phyloP scores from a whole-genome alignment of 2,888 invertebrate species.

The Drosophila setosimentum region DNA sequence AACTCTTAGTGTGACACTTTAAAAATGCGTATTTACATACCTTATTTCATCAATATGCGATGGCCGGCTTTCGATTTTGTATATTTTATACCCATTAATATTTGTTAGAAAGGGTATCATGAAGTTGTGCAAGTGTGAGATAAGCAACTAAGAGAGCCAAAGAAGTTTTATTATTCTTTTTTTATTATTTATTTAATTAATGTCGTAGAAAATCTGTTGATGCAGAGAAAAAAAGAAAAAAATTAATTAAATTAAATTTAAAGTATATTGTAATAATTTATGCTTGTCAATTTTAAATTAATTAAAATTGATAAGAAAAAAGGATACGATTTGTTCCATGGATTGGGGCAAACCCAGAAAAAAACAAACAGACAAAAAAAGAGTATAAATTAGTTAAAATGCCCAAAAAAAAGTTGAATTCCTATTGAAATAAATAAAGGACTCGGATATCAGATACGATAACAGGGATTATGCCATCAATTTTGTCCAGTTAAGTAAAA shows the following conservation, averaged over 20 bases:
- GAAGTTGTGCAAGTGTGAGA: neutral
- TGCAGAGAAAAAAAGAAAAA: neutral
- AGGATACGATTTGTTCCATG: neutral
- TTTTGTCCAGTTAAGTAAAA: neutral
- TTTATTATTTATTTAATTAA: neutral
- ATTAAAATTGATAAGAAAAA: neutral
- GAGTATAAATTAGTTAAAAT: too few relatives aligned
- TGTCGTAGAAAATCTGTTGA: neutral
- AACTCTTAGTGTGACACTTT: conserved; percentile 75
- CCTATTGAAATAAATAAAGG: too few relatives aligned
- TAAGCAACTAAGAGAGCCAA: rapidly evolving
- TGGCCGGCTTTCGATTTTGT: conserved; percentile 6
- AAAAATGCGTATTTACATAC: conserved; percentile 51
- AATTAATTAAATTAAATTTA: neutral
- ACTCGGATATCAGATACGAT: too few relatives aligned
- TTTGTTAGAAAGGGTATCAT: too few relatives aligned
- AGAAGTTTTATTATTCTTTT: neutral
- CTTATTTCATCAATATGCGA: conserved; percentile 57
- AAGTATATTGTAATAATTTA: neutral
- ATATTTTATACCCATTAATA: neutral
- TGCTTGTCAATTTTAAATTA: neutral
- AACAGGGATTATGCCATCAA: neutral
- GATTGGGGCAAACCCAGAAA: neutral
- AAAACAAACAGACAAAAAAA: too few relatives aligned
- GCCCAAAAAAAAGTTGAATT: too few relatives aligned